These are phyloP conservation scores for Agapetus fuscipes DNA, from an alignment of 2,888 invertebrate species.

Conservation along the genomic window DNA sequence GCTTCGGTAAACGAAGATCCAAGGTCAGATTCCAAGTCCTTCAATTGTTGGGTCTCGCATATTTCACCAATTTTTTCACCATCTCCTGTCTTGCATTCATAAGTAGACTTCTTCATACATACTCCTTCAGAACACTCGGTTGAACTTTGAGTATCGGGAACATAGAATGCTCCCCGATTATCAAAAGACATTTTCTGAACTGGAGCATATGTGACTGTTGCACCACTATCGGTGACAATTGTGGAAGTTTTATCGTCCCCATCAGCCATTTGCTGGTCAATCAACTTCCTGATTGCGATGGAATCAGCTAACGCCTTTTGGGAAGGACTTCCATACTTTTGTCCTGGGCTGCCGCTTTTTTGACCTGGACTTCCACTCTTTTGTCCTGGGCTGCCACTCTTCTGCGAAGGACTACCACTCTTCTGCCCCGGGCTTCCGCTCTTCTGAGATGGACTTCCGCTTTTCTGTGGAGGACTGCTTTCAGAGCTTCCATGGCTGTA, in stretches of 20 bases:
- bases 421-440: conserved; percentile 35
- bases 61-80: conserved; percentile 39
- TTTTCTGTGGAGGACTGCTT: conserved; percentile 47
- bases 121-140: conserved; percentile 33
- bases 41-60: conserved; percentile 30
- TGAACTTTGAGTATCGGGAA: conserved; percentile 31
- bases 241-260: conserved; percentile 29
- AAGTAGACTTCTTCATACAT: conserved; percentile 36
- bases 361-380: conserved; percentile 25
- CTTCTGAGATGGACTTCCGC: conserved; percentile 35
- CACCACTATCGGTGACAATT: conserved; percentile 19
- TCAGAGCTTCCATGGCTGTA: conserved; percentile 51
- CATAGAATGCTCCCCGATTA: conserved; percentile 41
- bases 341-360: conserved; percentile 18
- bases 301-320: conserved; percentile 41
- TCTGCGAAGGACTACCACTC: conserved; percentile 41
- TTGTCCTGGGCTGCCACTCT: conserved; percentile 41
- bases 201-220: conserved; percentile 37
- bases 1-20: conserved; percentile 28
- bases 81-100: conserved; percentile 40
- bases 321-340: conserved; percentile 25
- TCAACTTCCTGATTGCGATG: conserved; percentile 39
- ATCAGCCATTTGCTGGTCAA: conserved; percentile 42
- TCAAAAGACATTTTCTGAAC: conserved; percentile 34
- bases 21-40: conserved; percentile 35